Conservation (phyloP, 2,113 vertebrate species). For the Enhydra lutris region DNA sequence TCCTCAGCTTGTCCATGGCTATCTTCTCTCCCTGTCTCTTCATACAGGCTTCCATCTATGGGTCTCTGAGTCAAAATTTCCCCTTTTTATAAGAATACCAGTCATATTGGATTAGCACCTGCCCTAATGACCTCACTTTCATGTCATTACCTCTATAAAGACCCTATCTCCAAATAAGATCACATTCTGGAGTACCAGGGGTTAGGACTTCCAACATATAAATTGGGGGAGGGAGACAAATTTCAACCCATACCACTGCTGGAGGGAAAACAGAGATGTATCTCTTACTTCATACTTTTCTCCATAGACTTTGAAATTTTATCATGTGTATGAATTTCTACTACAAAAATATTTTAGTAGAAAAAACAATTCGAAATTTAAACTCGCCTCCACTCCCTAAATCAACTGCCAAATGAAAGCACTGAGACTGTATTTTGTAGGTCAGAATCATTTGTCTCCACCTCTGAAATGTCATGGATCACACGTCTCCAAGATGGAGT, state of each 20-base stretch:
- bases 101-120: neutral
- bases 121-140: neutral
- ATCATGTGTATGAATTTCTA: neutral
- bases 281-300: neutral
- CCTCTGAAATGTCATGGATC: neutral
- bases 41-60: neutral
- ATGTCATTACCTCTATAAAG: neutral
- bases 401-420: neutral
- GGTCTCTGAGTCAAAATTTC: neutral
- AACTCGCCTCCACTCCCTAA: neutral
- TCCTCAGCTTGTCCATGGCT: too few relatives aligned
- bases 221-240: neutral
- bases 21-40: neutral
- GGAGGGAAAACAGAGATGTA: neutral
- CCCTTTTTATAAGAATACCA: neutral
- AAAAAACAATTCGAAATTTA: neutral
- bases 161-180: neutral
- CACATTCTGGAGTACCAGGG: neutral
- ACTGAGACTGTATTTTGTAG: rapidly evolving
- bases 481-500: neutral
- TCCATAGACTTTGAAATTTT: neutral
- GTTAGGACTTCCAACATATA: neutral
- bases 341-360: neutral
- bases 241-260: neutral
- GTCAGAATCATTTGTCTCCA: too few relatives aligned